Conservation (phyloP, 2,888 invertebrate genomes). For the Drosophila histrio region DNA sequence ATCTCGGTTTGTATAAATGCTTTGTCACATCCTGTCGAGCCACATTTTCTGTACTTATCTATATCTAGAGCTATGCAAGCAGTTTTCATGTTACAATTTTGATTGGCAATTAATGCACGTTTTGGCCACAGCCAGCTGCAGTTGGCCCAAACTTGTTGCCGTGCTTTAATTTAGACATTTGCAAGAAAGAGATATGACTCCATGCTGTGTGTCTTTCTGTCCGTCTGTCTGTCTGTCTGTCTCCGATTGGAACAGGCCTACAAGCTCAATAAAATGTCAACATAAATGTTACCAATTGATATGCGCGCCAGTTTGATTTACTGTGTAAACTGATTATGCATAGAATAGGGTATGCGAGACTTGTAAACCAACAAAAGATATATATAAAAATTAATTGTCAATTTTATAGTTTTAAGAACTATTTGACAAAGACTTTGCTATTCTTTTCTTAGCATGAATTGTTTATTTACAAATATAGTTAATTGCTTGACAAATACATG, state of each 20-base stretch:
- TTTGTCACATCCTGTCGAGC: conserved; percentile 54
- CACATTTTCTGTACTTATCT: conserved; percentile 30
- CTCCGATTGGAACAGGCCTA: conserved; percentile 22
- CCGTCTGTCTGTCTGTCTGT: conserved; percentile 24
- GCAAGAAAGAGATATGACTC: conserved; percentile 49
- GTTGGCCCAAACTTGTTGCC: conserved; percentile 7
- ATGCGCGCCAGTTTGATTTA: conserved; percentile 31
- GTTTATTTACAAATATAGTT: no score
- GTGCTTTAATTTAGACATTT: conserved; percentile 79
- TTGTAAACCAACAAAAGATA: no score
- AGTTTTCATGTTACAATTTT: conserved; percentile 65
- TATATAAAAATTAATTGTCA: no score
- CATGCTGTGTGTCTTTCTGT: conserved; percentile 59
- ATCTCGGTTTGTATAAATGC: conserved; percentile 33
- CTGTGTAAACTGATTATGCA: conserved; percentile 2
- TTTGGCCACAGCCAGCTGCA: conserved; percentile 10
- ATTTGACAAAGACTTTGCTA: no score
- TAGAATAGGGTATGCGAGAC: background rate
- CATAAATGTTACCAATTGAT: conserved; percentile 68
- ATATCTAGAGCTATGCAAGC: conserved; percentile 43
- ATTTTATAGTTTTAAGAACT: no score
- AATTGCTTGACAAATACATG: background rate
- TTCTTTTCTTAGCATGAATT: no score
- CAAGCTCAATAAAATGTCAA: conserved; percentile 77
- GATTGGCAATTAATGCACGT: conserved; percentile 73